Evolutionary conservation across 2,113 vertebrate genomes (phyloP).

Genomic region (Laticauda laticaudata): DNA sequence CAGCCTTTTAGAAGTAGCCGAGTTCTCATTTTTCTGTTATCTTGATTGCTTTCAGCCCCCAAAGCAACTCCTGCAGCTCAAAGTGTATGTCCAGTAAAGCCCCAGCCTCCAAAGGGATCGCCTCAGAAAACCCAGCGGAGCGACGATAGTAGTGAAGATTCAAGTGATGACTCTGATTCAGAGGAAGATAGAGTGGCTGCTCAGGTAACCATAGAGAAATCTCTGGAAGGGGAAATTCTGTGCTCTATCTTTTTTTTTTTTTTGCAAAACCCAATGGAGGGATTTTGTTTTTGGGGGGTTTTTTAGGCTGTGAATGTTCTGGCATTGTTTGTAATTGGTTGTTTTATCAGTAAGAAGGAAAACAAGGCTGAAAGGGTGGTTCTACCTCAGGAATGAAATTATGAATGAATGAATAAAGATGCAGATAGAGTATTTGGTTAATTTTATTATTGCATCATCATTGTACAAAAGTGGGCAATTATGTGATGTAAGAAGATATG

Average conservation of each 20-base stretch:
- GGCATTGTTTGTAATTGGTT: not conserved
- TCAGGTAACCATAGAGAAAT: constrained; percentile 28
- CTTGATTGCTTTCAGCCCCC: not conserved
- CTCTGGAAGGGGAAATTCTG: fast-evolving
- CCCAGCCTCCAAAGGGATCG: fast-evolving
- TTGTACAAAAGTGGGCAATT: not conserved
- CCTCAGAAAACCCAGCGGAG: not conserved
- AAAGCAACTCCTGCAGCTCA: constrained; percentile 38
- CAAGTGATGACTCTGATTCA: constrained; percentile 47
- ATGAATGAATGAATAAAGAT: not conserved
- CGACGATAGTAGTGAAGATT: constrained; percentile 50
- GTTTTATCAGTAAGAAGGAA: not conserved
- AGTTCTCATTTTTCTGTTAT: not conserved
- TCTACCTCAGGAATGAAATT: not conserved
- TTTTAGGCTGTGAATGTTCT: not conserved
- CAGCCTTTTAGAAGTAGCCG: fast-evolving
- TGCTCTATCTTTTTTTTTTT: not conserved
- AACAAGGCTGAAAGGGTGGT: not conserved
- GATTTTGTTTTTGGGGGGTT: not conserved
- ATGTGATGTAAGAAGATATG: not conserved
- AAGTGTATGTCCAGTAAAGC: not conserved
- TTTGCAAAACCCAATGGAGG: not conserved
- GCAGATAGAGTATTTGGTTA: not conserved
- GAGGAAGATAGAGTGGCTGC: constrained; percentile 50
- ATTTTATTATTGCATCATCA: not conserved